Base-by-base conservation (phyloP, 2,888 invertebrate genomes). In the Rugalucina vietnamica region DNA sequence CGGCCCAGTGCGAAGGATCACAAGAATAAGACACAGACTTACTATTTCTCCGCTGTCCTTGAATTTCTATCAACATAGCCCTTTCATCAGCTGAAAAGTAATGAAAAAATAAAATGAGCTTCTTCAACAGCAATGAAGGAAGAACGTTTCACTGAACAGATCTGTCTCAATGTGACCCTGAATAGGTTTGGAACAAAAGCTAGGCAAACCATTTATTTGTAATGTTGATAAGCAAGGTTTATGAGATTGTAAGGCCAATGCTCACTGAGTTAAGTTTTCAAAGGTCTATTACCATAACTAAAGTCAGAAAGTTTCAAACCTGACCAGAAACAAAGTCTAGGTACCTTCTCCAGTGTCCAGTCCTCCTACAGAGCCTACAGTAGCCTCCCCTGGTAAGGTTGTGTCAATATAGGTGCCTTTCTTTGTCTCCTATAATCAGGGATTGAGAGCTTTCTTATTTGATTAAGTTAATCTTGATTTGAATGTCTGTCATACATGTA, bases 71-170 rank as follows among this genome's bases (percentile, higher is more conserved):
- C 69, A 92, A 88, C 4, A 93, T 60, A 39, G 92, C 91, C 74
- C 91, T 90, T 32, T 90, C 89, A 78, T 93, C 93, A 85, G 82
- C 92, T 92, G 85, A 32, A 90, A 86, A 36, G 65, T 78, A 76
- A 50, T 70, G 57, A 57, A 27, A 4, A n/a, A 21, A 29, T 21
- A 69, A n/a, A n/a, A n/a, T n/a, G n/a, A n/a, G n/a, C n/a, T n/a
- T n/a, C n/a, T n/a, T n/a, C n/a, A n/a, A n/a, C n/a, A n/a, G n/a
- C n/a, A n/a, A n/a, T n/a, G n/a, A n/a, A n/a, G n/a, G n/a, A n/a
- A n/a, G n/a, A n/a, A n/a, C n/a, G n/a, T n/a, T n/a, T n/a, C n/a
- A n/a, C n/a, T n/a, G n/a, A n/a, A n/a, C n/a, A n/a, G n/a, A n/a
- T n/a, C n/a, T n/a, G n/a, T n/a, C n/a, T n/a, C n/a, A n/a, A n/a